A percentile compares a stretch with the other conserved stretches of the same genome.
Evolutionary conservation across 1,140 invertebrate genomes (phyloP).

Genomic region (Trachelipus rathkii): DNA sequence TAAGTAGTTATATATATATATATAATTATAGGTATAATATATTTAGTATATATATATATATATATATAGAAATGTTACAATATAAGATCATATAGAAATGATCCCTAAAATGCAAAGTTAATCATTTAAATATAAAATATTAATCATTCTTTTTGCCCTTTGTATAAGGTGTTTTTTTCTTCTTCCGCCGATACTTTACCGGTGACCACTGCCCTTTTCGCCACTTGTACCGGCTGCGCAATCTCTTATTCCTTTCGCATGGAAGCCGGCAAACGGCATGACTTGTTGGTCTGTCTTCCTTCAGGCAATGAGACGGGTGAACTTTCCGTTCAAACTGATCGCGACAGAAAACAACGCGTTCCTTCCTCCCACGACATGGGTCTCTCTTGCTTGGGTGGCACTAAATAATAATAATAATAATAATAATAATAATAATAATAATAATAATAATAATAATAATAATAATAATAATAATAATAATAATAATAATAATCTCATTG

Average conservation of each 20-base stretch:
- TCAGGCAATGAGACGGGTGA: conserved; percentile 27
- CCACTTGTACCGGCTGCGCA: conserved; percentile 39
- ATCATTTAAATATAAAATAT: no score
- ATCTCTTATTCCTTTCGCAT: conserved; percentile 21
- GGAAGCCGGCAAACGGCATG: conserved; percentile 32
- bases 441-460: neutral
- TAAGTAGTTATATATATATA: no score
- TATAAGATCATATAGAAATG: no score
- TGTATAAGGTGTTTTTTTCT: neutral
- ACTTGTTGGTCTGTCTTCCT: conserved; percentile 32
- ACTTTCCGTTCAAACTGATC: conserved; percentile 47
- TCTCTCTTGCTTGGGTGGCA: conserved; percentile 41
- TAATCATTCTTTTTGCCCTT: no score
- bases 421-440: conserved; percentile 11
- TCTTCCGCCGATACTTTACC: conserved; percentile 39
- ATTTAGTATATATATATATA: no score
- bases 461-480: no score
- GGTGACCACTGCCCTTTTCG: conserved; percentile 38
- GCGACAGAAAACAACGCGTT: conserved; percentile 49
- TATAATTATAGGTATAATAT: no score
- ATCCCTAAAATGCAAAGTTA: no score
- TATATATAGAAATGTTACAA: no score
- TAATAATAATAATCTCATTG: no score
- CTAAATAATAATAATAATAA: conserved; percentile 11
- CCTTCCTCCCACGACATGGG: conserved; percentile 49